These are phyloP conservation scores for Hydrolagus affinis DNA, from an alignment of 2,113 vertebrate genomes.

Conservation along the genomic window DNA sequence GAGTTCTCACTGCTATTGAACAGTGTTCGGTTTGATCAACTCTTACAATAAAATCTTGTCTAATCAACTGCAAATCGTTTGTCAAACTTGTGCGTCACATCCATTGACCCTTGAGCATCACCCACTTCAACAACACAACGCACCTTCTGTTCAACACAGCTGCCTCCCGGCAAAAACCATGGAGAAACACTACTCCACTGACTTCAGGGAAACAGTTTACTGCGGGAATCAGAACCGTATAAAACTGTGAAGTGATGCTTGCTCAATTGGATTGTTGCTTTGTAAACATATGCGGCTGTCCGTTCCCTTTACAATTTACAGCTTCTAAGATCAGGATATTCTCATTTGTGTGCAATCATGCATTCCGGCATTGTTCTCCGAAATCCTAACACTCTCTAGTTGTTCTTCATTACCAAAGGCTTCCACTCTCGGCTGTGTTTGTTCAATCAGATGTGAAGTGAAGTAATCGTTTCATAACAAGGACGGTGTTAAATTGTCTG, in stretches of 20 bases:
- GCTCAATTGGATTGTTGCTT: neutral
- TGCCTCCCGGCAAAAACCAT: neutral
- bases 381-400: neutral
- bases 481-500: too few species aligned
- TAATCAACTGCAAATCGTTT: neutral
- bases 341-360: too few species aligned
- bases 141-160: too few species aligned
- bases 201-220: neutral
- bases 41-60: neutral
- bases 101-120: neutral
- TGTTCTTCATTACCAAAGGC: neutral
- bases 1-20: neutral
- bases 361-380: neutral
- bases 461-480: too few species aligned
- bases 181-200: neutral
- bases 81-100: neutral
- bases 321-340: neutral
- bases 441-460: too few species aligned
- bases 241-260: neutral
- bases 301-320: neutral
- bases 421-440: too few species aligned
- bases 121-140: too few species aligned
- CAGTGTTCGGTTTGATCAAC: neutral
- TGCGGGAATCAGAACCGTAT: too few species aligned
- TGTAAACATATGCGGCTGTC: neutral